Base-by-base conservation (phyloP, 2,888 invertebrate species). In the Prionchulus punctatus region DNA sequence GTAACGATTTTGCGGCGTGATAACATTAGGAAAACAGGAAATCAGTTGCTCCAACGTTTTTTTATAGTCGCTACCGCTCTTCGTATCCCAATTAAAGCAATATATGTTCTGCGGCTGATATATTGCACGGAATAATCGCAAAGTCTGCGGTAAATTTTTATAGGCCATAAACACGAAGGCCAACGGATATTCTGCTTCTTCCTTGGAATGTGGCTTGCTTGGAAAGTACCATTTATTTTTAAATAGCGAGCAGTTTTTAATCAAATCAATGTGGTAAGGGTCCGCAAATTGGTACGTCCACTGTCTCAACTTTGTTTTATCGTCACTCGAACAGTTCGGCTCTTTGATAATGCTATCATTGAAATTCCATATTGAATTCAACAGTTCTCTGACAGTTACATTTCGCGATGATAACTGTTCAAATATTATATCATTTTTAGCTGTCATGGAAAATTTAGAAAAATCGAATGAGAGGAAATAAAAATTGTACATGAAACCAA, bases 121-220 rank as follows among this genome's bases (percentile, higher is more conserved):
- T n/a, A 49, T 26, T 4, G 50, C 50, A 28, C 50, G 50, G 23
- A 49, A 49, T 28, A 49, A 30, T 7, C 50, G 26, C 50, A 49
- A 49, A 49, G 50, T 49, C 21, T 49, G 50, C 12, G 26, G 28
- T 12, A 30, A 12, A 49, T 49, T 49, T 28, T 30, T 26, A 45
- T 45, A 23, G 23, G 18, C 12, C 50, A 49, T 26, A 28, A 49
- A 49, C 4, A 49, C 50, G 50, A 28, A 49, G 50, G 50, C 50
- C 21, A 49, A 28, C 27, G 50, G 50, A 28, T 28, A 49, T 28
- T 49, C 50, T 7, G 4, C 15, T 30, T 49, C 50, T 21, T 49
- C 50, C 15, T 28, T 7, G 30, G 15, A n/a, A 26, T 28, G 7
- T 7, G 50, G 30, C 23, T 49, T 7, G 21, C 12, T 28, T 12